Evolutionary conservation across 2,888 invertebrate genomes (phyloP), one percentile per base, ranked within the genome.

Genomic region (Clepsis dumicolana): DNA sequence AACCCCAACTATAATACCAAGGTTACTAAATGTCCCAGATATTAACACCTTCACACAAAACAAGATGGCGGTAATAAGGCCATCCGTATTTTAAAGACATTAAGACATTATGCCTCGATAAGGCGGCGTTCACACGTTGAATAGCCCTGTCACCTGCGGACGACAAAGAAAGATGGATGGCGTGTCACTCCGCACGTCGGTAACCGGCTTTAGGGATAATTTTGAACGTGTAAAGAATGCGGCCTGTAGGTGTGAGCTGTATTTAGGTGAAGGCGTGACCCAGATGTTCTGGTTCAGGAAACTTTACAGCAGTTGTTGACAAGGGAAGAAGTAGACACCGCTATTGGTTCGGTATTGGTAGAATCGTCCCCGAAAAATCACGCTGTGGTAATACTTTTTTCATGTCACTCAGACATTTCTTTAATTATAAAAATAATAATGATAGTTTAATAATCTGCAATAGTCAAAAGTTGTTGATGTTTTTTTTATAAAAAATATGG

Each of bases 91-190:
- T 52, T 53, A 63, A 53, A 63, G 63, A 63, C 63, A 63, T 63
- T 63, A 53, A 63, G 63, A 63, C 63, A 63, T 63, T 63, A 41
- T 64, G 52, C 64, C 44, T 52, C 59, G 65, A 65, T 65, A 65
- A 65, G 50, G 54, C 32, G 41, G 50, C 18, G 41, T 65, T 65
- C 65, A 60, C 65, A 53, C 60, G 57, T 24, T 50, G 65, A 65
- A 65, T 65, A 25, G 52, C 59, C 38, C 41, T 60, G 65, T 65
- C 65, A 60, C 65, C 65, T 65, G 65, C 53, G 29, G 50, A 41
- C 65, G 38, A 65, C 65, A 65, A 65, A 60, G 65, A 53, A 65
- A 65, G 65, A 65, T 60, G 27, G 60, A 65, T 65, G 65, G 38
- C 65, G 59, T 54, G 63, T 53, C 63, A 44, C 21, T 41, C n/a